phyloP scores from a whole-genome alignment of 2,113 vertebrate genomes.

The Lamprologus sp. region DNA sequence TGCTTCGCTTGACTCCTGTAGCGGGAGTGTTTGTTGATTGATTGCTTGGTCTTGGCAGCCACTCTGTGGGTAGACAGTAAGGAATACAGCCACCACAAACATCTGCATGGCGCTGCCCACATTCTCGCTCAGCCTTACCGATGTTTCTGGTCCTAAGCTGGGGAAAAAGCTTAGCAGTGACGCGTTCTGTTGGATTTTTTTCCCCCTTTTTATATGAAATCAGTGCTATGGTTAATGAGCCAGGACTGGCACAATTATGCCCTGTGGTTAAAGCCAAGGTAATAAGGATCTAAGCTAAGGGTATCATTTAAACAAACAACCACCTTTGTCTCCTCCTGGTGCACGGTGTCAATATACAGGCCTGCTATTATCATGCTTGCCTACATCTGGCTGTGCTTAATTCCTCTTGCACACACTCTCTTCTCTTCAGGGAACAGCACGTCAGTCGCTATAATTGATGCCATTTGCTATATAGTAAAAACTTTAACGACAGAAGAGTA shows the following conservation, averaged over 20 bases:
- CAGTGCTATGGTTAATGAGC: not conserved
- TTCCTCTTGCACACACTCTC: not conserved
- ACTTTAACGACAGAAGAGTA: not conserved
- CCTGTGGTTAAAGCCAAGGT: not conserved
- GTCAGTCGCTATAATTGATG: not conserved
- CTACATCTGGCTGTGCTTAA: constrained; percentile 11
- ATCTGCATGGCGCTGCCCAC: constrained; percentile 20
- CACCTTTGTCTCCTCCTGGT: not conserved
- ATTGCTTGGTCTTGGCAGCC: not conserved
- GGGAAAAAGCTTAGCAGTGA: not conserved
- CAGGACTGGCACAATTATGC: not conserved
- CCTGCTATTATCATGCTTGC: not conserved
- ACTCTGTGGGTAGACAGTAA: not conserved
- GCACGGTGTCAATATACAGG: not conserved
- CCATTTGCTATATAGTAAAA: not conserved
- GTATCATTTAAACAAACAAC: not conserved
- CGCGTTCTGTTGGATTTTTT: not conserved
- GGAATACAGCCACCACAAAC: constrained; percentile 8
- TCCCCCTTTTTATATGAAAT: not conserved
- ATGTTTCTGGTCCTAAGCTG: not conserved
- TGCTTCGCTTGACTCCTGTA: not conserved
- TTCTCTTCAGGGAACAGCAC: not conserved
- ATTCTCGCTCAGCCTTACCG: not conserved
- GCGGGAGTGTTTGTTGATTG: not conserved
- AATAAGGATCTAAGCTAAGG: not conserved